Evolutionary conservation across 2,797 vertebrate species (phyloP).

Genomic region (Delichon dasypus): DNA sequence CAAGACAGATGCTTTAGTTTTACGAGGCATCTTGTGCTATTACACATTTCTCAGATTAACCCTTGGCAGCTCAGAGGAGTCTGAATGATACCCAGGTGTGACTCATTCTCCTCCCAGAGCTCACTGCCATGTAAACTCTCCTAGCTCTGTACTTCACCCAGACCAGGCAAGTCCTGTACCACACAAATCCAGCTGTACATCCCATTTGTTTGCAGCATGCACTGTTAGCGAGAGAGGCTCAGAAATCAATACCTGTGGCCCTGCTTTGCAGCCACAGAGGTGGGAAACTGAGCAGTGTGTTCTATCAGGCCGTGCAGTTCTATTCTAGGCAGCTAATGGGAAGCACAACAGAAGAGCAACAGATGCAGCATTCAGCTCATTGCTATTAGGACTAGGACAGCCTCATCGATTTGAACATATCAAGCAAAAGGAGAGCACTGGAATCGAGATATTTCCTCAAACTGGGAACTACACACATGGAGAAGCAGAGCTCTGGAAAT

Average conservation of each 20-base stretch:
- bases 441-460: background rate
- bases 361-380: background rate
- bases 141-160: background rate
- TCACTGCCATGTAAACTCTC: background rate
- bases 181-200: background rate
- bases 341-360: constrained; percentile 33
- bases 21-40: constrained; percentile 6
- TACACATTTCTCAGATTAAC: constrained; percentile 3
- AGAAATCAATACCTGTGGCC: background rate
- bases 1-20: constrained; percentile 11
- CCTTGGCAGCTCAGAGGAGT: background rate
- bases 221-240: background rate
- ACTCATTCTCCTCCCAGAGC: background rate
- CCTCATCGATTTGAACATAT: background rate
- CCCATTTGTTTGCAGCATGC: constrained; percentile 4
- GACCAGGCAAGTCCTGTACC: background rate
- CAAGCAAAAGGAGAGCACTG: background rate
- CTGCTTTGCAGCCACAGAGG: background rate
- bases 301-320: constrained; percentile 11
- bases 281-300: background rate
- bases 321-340: constrained; percentile 38
- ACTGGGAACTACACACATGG: background rate
- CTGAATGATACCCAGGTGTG: background rate
- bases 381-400: background rate
- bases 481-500: constrained; percentile 7